These are phyloP conservation scores for Periophthalmodon schlosseri DNA, from an alignment of 2,113 vertebrate genomes.

Conservation along the genomic window DNA sequence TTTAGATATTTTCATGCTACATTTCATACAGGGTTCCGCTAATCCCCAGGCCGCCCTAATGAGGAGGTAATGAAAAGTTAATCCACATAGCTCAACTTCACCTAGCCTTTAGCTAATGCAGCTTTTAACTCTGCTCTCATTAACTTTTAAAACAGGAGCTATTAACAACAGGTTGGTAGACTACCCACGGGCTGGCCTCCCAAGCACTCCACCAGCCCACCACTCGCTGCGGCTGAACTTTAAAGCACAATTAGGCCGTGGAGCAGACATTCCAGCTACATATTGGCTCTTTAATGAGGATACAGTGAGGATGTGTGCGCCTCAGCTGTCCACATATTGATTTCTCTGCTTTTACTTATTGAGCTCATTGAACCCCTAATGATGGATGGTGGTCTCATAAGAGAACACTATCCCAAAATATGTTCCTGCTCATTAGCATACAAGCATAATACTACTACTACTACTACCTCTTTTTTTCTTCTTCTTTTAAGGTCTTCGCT, in stretches of 20 bases:
- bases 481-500: too few species aligned
- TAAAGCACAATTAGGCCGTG: conserved; percentile 67
- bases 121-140: conserved; percentile 80
- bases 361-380: conserved; percentile 29
- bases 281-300: conserved; percentile 70
- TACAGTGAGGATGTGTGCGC: conserved; percentile 65
- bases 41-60: conserved; percentile 79
- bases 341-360: conserved; percentile 43
- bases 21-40: conserved; percentile 70
- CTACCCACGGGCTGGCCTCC: conserved; percentile 61
- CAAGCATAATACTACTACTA: neutral
- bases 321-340: conserved; percentile 73
- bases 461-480: too few species aligned
- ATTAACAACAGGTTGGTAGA: conserved; percentile 79
- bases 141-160: conserved; percentile 79
- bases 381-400: neutral
- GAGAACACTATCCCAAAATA: neutral
- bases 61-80: conserved; percentile 81
- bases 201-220: conserved; percentile 53
- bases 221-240: conserved; percentile 62
- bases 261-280: conserved; percentile 51
- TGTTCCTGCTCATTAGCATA: neutral
- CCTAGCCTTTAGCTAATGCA: conserved; percentile 79
- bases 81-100: conserved; percentile 76
- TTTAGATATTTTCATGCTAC: conserved; percentile 72